These are phyloP conservation scores for Cephus runcator DNA, from an alignment of 2,888 invertebrate species.

Conservation along the genomic window DNA sequence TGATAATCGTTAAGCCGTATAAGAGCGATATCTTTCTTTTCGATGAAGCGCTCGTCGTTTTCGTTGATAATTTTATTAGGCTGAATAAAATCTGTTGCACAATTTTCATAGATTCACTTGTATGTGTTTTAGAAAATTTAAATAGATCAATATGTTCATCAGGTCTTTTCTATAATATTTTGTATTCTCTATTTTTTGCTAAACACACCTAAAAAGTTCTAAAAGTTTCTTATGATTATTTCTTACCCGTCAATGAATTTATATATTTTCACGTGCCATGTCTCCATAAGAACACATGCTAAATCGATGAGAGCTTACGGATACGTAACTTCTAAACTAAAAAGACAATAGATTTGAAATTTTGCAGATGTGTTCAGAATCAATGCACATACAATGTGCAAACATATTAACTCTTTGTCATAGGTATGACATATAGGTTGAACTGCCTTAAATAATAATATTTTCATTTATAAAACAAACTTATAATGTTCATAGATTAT, in stretches of 20 bases:
- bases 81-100: background rate
- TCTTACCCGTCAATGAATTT: background rate
- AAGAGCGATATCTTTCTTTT: background rate
- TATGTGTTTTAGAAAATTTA: background rate
- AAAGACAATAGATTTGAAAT: too few species aligned
- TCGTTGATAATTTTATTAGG: background rate
- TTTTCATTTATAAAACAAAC: background rate
- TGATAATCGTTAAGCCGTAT: background rate
- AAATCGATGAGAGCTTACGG: too few species aligned
- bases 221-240: background rate
- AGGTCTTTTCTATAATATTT: background rate
- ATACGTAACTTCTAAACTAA: too few species aligned
- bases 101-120: background rate
- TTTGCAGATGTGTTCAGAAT: background rate
- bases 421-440: background rate
- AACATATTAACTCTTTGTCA: background rate
- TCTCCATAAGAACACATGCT: too few species aligned
- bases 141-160: background rate
- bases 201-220: background rate
- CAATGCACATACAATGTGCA: background rate
- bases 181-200: conserved; percentile 14
- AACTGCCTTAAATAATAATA: background rate
- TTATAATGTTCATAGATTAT: background rate
- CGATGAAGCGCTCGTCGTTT: background rate
- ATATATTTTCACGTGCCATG: background rate